Evolutionary conservation across 2,797 vertebrate species (phyloP).

Genomic region (Atherinosoma microstoma): DNA sequence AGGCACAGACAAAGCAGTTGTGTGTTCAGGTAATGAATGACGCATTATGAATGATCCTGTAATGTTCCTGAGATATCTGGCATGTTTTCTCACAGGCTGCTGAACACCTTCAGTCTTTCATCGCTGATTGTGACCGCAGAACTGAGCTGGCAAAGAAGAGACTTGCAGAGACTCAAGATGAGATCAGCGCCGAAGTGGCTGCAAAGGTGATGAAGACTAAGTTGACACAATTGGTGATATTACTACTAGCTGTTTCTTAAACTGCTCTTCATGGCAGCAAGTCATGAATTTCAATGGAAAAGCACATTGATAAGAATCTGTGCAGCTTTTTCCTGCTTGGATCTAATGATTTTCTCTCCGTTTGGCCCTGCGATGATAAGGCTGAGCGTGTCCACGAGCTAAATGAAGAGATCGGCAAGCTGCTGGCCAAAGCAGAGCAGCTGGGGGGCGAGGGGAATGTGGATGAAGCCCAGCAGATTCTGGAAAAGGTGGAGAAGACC

Average conservation of each 20-base stretch:
- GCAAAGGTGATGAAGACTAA: conserved; percentile 87
- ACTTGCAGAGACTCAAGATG: conserved; percentile 96
- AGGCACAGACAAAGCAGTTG: not conserved
- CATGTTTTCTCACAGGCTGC: conserved; percentile 84
- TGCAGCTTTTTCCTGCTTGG: not conserved
- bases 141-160: conserved; percentile 98
- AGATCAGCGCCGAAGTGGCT: conserved; percentile 98
- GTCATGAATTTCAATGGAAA: not conserved
- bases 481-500: conserved; percentile 98
- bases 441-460: conserved; percentile 97
- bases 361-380: conserved; percentile 74
- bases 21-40: not conserved
- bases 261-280: not conserved
- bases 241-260: not conserved
- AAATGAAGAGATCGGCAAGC: conserved; percentile 98
- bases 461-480: conserved; percentile 95
- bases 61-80: not conserved
- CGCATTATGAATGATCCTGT: not conserved
- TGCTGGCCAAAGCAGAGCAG: conserved; percentile 95
- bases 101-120: conserved; percentile 98
- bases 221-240: not conserved
- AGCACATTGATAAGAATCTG: not conserved
- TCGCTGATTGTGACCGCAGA: conserved; percentile 95
- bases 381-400: conserved; percentile 97
- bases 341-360: not conserved